Evolutionary conservation across 2,888 invertebrate species (phyloP).

Genomic region (Zele albiditarsus): DNA sequence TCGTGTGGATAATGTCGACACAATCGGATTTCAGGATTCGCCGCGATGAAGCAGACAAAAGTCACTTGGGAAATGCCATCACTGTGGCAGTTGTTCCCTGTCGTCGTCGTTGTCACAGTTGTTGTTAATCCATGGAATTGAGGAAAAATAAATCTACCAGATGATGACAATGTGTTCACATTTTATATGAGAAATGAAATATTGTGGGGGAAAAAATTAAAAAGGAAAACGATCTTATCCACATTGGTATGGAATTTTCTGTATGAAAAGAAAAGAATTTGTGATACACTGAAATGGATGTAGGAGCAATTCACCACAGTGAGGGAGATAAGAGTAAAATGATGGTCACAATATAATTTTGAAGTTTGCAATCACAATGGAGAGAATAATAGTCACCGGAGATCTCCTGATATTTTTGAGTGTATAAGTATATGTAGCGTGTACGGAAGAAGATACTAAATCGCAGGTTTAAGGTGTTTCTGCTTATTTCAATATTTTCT

Average conservation of each 20-base stretch:
- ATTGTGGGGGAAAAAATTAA: background rate
- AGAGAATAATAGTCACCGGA: background rate
- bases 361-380: background rate
- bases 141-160: background rate
- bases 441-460: no score
- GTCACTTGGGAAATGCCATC: background rate
- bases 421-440: no score
- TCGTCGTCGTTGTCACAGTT: no score
- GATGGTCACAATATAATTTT: background rate
- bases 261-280: background rate
- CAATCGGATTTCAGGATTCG: conserved; percentile 23
- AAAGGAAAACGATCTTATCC: no score
- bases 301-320: background rate
- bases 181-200: background rate
- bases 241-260: background rate
- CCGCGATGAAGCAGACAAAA: background rate
- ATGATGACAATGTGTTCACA: background rate
- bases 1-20: conserved; percentile 4
- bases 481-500: no score
- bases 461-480: no score
- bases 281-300: background rate
- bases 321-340: background rate
- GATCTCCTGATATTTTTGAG: no score
- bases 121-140: background rate
- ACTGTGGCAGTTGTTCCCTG: no score